Evolutionary conservation across 2,113 vertebrate species (phyloP), one percentile per base, ranked within the genome.

Genomic region (Manacus vitellinus): DNA sequence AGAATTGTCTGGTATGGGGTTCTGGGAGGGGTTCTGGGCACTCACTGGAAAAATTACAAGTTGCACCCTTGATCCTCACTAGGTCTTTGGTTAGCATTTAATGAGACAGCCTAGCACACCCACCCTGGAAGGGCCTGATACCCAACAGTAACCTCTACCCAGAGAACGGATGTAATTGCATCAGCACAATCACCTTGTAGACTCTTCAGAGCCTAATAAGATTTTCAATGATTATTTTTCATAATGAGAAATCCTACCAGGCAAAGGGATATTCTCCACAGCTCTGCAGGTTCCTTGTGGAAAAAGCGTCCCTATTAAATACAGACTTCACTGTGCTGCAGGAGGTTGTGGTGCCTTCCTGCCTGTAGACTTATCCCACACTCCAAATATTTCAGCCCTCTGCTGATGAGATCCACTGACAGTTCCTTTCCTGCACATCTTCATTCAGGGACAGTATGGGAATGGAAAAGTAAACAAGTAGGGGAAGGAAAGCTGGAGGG

Each of bases 181-280:
- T 58, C 46, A 62, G 67, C 49, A 89, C 4, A 4, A 92, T 82
- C 82, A 80, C 68, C 73, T 90, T 82, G 67, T 61, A 94, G 63
- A 87, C 44, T 72, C 58, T 92, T 92, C 96, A 92, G 82, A 94
- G 71, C 77, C 93, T 95, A 97, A 95, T 92, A 90, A 96, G 80
- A 92, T 89, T 96, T 96, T 91, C 91, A 96, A 84, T 71, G 41
- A 93, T 85, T 91, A 75, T 89, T 39, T 89, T 95, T 94, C 31
- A 30, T 93, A 97, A 89, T 33, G 66, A 96, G 92, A 96, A 94
- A 79, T 66, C 66, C 84, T 67, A 65, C 92, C 91, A 67, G 47
- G 78, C 77, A 88, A 97, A 91, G 47, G 59, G 65, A 22, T 49
- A 46, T 46, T 67, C 78, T 92, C 79, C 51, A 78, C 68, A 85